phyloP scores from a whole-genome alignment of 2,797 vertebrate species.

The Artibeus jamaicensis region DNA sequence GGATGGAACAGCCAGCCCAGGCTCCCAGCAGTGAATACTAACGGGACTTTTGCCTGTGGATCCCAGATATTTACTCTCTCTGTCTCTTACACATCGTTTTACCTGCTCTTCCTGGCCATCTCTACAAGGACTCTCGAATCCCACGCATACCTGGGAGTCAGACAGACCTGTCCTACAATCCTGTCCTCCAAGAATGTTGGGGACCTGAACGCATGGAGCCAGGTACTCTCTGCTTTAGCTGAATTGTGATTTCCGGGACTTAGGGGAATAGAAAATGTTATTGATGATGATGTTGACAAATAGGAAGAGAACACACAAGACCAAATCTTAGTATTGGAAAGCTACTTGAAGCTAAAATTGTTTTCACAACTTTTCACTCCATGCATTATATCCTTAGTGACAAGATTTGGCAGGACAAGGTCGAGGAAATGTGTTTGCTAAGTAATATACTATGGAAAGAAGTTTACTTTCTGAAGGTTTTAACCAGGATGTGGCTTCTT shows the following conservation, averaged over 20 bases:
- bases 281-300: not conserved
- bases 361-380: not conserved
- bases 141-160: not conserved
- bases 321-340: not conserved
- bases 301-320: not conserved
- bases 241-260: not conserved
- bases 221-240: not conserved
- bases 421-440: not conserved
- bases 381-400: not conserved
- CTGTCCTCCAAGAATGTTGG: not conserved
- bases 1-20: not conserved
- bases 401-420: not conserved
- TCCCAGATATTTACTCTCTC: not conserved
- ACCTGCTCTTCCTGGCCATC: not conserved
- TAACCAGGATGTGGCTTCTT: conserved; percentile 42
- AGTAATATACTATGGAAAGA: not conserved
- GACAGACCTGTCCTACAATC: not conserved
- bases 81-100: not conserved
- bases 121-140: not conserved
- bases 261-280: not conserved
- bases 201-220: not conserved
- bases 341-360: not conserved
- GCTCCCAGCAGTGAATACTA: not conserved
- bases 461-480: conserved; percentile 28
- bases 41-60: rapidly evolving